A percentile compares a stretch with the other conserved stretches of the same genome.
phyloP scores from a whole-genome alignment of 2,113 vertebrate species.

The Tichodroma muraria region DNA sequence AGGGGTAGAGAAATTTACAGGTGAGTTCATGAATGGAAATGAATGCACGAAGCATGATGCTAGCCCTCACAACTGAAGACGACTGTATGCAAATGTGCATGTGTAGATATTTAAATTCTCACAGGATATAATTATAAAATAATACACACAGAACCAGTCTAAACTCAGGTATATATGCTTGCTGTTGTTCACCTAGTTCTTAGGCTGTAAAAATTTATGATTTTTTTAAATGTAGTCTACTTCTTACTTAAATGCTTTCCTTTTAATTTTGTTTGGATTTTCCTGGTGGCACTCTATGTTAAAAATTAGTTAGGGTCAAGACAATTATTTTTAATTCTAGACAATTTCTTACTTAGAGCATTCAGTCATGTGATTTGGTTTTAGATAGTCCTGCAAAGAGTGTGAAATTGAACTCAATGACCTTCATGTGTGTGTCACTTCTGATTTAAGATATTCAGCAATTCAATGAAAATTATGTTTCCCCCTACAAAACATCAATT shows the following conservation, averaged over 20 bases:
- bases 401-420: not conserved
- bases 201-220: accelerated
- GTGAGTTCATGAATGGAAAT: not conserved
- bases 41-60: not conserved
- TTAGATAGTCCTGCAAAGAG: not conserved
- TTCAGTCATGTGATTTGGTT: not conserved
- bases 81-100: not conserved
- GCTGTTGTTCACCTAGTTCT: not conserved
- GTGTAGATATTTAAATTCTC: not conserved
- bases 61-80: not conserved
- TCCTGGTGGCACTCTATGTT: not conserved
- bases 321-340: not conserved
- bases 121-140: not conserved
- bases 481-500: not conserved
- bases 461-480: not conserved
- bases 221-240: not conserved
- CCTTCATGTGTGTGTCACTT: not conserved
- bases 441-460: not conserved
- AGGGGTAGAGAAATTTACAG: not conserved
- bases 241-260: not conserved
- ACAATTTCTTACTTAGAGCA: not conserved
- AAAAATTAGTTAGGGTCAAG: not conserved
- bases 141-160: not conserved
- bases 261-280: not conserved
- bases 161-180: not conserved